phyloP scores from a whole-genome alignment of 2,797 vertebrate species.

The Diglossa cyanea region DNA sequence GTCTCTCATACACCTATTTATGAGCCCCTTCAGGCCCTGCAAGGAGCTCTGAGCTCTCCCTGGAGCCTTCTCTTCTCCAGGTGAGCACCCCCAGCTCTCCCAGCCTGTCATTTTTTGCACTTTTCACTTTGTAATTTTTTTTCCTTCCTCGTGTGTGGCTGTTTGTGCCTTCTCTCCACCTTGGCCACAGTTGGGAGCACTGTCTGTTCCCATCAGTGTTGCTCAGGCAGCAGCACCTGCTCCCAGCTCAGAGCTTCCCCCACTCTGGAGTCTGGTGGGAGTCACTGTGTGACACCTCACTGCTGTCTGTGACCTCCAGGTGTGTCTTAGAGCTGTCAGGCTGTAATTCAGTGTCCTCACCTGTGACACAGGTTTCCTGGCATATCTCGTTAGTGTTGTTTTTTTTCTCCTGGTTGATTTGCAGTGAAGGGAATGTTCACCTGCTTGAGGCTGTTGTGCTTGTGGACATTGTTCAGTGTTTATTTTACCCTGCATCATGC shows the following conservation, averaged over 20 bases:
- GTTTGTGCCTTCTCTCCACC: background rate
- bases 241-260: background rate
- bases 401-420: background rate
- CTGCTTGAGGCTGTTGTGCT: background rate
- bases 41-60: background rate
- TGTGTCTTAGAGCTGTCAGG: background rate
- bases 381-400: background rate
- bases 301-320: background rate
- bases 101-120: background rate
- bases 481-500: background rate
- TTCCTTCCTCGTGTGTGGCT: fast-evolving
- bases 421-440: background rate
- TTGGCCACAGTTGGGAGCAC: background rate
- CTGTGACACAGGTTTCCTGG: background rate
- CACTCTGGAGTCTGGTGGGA: background rate
- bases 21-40: background rate
- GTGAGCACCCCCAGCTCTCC: background rate
- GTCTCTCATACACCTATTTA: background rate
- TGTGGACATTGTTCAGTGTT: background rate
- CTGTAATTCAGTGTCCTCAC: background rate
- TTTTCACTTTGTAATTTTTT: background rate
- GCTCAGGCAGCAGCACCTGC: background rate
- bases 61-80: background rate
- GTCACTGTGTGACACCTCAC: background rate
- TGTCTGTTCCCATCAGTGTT: background rate